Evolutionary conservation across 2,888 invertebrate species (phyloP).

Genomic region (Lymantria monacha): DNA sequence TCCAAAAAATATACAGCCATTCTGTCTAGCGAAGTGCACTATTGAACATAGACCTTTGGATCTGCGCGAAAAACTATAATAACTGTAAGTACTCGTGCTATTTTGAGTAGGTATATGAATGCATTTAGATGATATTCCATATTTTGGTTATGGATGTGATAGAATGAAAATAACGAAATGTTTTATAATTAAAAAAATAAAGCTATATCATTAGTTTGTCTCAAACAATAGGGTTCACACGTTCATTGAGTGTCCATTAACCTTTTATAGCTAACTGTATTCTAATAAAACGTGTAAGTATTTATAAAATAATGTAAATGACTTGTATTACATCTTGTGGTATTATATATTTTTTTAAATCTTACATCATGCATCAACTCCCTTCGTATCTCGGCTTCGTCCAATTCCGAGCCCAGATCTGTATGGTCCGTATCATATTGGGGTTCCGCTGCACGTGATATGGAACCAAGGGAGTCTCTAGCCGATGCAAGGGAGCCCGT

Average conservation of each 20-base stretch:
- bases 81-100: no score
- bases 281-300: constrained; percentile 14
- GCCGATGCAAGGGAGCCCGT: constrained; percentile 85
- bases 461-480: constrained; percentile 80
- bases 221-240: constrained; percentile 27
- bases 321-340: constrained; percentile 6
- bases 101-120: no score
- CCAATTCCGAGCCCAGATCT: constrained; percentile 89
- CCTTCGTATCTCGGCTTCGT: constrained; percentile 89
- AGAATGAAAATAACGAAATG: not conserved
- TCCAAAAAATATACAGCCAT: no score
- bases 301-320: constrained; percentile 10
- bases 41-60: no score
- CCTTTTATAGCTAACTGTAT: constrained; percentile 28
- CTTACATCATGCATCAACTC: constrained; percentile 91
- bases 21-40: no score
- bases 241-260: constrained; percentile 25
- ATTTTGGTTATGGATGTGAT: no score
- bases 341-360: not conserved
- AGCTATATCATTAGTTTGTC: constrained; percentile 7
- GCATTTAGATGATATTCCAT: no score
- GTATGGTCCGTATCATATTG: constrained; percentile 91
- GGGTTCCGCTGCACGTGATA: constrained; percentile 84
- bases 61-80: no score
- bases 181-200: constrained; percentile 12